Conservation (phyloP, 2,113 vertebrate genomes). For the Theristicus caerulescens region DNA sequence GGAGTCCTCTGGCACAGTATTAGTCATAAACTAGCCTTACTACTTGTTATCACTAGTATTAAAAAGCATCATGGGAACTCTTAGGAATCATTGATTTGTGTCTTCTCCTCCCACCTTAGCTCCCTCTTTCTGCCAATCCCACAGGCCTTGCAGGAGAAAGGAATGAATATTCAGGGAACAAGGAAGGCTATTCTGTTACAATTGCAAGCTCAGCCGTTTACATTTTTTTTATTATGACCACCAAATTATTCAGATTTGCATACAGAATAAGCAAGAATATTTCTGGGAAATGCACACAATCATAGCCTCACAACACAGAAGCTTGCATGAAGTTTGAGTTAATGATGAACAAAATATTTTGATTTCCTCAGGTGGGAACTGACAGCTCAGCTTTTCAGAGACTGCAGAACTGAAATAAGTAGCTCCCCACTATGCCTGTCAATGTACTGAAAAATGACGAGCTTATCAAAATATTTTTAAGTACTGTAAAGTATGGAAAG, state of each 20-base stretch:
- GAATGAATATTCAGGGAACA: background rate
- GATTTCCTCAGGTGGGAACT: background rate
- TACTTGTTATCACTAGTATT: background rate
- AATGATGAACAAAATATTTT: background rate
- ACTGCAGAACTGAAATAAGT: background rate
- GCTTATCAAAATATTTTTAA: background rate
- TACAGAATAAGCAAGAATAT: background rate
- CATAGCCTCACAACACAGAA: background rate
- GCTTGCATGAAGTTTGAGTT: background rate
- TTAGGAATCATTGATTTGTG: background rate
- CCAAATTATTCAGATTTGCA: background rate
- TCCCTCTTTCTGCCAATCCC: background rate
- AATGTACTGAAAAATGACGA: background rate
- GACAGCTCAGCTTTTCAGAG: background rate
- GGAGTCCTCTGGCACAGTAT: background rate
- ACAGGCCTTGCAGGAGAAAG: background rate
- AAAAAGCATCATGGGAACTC: background rate
- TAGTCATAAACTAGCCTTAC: background rate
- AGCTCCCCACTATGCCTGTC: background rate
- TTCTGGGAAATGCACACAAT: background rate
- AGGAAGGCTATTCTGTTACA: background rate
- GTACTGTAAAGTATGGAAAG: background rate
- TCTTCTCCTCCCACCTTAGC: background rate
- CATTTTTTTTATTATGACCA: background rate
- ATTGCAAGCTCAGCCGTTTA: background rate